phyloP scores from a whole-genome alignment of 2,113 vertebrate genomes.

The Tragulus kanchil region DNA sequence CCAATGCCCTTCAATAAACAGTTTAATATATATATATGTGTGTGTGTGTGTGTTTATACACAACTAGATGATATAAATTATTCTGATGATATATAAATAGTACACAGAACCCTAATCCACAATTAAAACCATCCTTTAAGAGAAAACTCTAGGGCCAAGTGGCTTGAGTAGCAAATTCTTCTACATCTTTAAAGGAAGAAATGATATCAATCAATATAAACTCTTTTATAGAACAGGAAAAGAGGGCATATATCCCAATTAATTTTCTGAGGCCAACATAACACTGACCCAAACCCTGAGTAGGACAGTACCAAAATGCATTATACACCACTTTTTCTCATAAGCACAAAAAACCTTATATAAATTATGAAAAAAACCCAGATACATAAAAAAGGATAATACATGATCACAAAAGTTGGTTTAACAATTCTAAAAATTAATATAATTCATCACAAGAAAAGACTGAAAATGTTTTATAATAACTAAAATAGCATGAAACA shows the following conservation, averaged over 20 bases:
- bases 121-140: background rate
- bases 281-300: background rate
- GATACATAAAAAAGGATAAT: background rate
- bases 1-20: background rate
- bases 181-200: background rate
- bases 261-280: background rate
- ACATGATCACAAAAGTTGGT: background rate
- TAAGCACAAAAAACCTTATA: background rate
- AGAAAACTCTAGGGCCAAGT: conserved; percentile 13
- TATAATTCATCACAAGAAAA: background rate
- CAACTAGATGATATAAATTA: background rate
- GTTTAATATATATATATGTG: background rate
- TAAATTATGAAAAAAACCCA: conserved; percentile 14
- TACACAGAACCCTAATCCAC: background rate
- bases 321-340: background rate
- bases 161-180: background rate
- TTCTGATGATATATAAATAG: background rate
- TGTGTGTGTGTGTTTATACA: background rate
- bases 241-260: background rate
- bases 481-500: conserved; percentile 29
- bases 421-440: background rate
- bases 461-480: conserved; percentile 16
- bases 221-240: background rate
- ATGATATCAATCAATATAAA: background rate
- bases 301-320: background rate